A percentile compares a stretch with the other conserved stretches of the same genome.
Conservation (phyloP, 2,888 invertebrate species). For the Heliconius erato region DNA sequence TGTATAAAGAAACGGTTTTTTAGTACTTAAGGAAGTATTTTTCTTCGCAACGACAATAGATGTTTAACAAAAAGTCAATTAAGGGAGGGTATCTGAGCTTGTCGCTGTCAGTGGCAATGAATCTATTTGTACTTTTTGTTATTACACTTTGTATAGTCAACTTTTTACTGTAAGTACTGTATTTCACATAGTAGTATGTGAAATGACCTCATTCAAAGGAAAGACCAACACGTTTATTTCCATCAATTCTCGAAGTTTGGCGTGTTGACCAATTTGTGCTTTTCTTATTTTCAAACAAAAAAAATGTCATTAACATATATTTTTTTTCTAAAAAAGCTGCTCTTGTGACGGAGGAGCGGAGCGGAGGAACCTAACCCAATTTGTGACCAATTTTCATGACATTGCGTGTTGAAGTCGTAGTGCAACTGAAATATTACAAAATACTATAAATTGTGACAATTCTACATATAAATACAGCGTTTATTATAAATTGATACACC, state of each 20-base stretch:
- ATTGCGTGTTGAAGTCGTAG: too few species aligned
- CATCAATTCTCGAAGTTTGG: too few species aligned
- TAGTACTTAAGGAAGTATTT: conserved; percentile 3
- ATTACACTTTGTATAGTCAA: not conserved
- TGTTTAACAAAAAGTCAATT: conserved; percentile 24
- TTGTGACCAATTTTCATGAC: too few species aligned
- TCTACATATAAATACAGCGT: not conserved
- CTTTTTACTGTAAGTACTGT: not conserved
- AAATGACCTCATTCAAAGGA: too few species aligned
- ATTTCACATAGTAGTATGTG: not conserved
- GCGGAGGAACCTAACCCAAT: too few species aligned
- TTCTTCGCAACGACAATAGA: conserved; percentile 9
- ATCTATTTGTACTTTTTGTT: not conserved
- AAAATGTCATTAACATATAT: too few species aligned
- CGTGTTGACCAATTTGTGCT: too few species aligned
- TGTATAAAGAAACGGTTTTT: conserved; percentile 1
- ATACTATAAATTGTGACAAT: not conserved
- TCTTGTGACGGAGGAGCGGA: too few species aligned
- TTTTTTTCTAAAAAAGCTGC: too few species aligned
- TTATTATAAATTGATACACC: not conserved
- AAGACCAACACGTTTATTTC: too few species aligned
- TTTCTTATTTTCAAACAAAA: too few species aligned
- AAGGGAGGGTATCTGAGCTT: conserved; percentile 4
- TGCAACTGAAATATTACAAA: not conserved
- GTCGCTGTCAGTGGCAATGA: not conserved